Conservation (phyloP, 2,113 vertebrate species). For the Zingel zingel region DNA sequence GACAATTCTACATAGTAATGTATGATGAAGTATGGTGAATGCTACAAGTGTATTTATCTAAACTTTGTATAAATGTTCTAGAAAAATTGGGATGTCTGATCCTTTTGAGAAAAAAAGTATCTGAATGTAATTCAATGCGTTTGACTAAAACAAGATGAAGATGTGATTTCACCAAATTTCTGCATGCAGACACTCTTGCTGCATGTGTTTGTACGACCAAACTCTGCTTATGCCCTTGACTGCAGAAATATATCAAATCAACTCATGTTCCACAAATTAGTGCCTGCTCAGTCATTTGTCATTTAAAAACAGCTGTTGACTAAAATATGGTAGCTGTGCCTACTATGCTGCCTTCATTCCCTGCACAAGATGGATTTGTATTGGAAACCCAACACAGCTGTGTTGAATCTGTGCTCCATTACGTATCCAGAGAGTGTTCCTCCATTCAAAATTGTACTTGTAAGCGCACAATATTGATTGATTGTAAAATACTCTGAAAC, state of each 20-base stretch:
- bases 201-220: slow-evolving; percentile 24
- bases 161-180: slow-evolving; percentile 16
- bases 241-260: slow-evolving; percentile 43
- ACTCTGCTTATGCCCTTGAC: slow-evolving; percentile 2
- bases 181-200: slow-evolving; percentile 16
- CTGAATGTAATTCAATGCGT: neutral
- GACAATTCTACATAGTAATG: neutral
- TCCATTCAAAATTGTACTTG: slow-evolving; percentile 34
- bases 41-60: neutral
- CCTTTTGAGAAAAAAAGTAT: neutral
- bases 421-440: slow-evolving; percentile 50
- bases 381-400: slow-evolving; percentile 36
- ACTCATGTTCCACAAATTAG: slow-evolving; percentile 40
- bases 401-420: slow-evolving; percentile 50
- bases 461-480: slow-evolving; percentile 57
- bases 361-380: slow-evolving; percentile 45
- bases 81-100: neutral
- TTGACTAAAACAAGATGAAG: slow-evolving; percentile 17
- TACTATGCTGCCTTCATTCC: slow-evolving; percentile 14
- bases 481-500: slow-evolving; percentile 62
- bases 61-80: neutral
- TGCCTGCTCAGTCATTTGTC: slow-evolving; percentile 38
- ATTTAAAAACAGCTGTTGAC: slow-evolving; percentile 42
- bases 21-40: neutral
- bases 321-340: slow-evolving; percentile 38